phyloP scores from a whole-genome alignment of 2,888 invertebrate species.

The Camponotus fellah region DNA sequence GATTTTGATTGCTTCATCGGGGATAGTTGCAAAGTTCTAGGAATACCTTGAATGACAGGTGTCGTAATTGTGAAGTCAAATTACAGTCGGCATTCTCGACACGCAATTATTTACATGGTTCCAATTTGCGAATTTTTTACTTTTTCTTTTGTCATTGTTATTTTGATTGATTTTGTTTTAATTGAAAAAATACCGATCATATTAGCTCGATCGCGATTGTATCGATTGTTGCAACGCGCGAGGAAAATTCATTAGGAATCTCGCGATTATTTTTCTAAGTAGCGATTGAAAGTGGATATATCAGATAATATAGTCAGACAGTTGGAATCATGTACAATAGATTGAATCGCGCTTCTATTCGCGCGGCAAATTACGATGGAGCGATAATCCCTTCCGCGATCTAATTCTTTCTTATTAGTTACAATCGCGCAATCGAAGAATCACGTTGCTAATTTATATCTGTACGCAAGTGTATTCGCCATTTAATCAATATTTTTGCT shows the following conservation, averaged over 20 bases:
- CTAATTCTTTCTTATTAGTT: slow-evolving; percentile 36
- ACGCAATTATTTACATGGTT: background rate
- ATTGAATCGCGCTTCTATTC: slow-evolving; percentile 25
- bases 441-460: background rate
- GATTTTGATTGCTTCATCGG: slow-evolving; percentile 51
- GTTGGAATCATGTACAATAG: slow-evolving; percentile 6
- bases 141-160: background rate
- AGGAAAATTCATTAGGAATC: background rate
- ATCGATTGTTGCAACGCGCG: background rate
- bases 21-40: slow-evolving; percentile 5
- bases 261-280: background rate
- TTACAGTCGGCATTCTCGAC: background rate
- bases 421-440: slow-evolving; percentile 6
- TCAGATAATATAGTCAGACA: slow-evolving; percentile 25
- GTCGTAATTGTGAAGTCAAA: slow-evolving; percentile 27
- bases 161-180: background rate
- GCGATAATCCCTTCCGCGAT: slow-evolving; percentile 29
- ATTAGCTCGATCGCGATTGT: background rate
- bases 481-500: background rate
- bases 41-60: slow-evolving; percentile 18
- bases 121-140: background rate
- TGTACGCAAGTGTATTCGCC: background rate
- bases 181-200: background rate
- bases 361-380: background rate
- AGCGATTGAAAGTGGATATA: slow-evolving; percentile 25